Conservation (phyloP, 2,113 vertebrate species). For the Naja naja region DNA sequence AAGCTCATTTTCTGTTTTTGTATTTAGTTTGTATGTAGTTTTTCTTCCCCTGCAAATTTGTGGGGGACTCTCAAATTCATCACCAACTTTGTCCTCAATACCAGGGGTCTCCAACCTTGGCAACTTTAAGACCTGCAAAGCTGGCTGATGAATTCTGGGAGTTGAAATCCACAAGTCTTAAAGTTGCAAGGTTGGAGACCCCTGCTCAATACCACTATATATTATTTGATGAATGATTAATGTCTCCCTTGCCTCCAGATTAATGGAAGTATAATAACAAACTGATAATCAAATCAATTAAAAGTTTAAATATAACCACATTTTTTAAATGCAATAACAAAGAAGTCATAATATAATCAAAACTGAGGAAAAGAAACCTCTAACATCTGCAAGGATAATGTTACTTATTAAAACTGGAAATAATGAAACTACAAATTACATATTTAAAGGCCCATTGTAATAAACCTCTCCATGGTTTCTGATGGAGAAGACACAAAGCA, state of each 20-base stretch:
- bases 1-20: not conserved
- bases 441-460: not conserved
- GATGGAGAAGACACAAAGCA: not conserved
- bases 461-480: not conserved
- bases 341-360: not conserved
- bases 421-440: not conserved
- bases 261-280: not conserved
- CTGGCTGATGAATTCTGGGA: too few relatives aligned
- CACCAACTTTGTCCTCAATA: not conserved
- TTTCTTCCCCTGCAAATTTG: not conserved
- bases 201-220: not conserved
- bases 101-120: not conserved
- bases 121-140: too few relatives aligned
- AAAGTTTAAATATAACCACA: not conserved
- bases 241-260: not conserved
- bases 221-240: not conserved
- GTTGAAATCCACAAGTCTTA: too few relatives aligned
- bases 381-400: not conserved
- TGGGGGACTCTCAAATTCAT: not conserved
- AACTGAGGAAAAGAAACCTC: not conserved
- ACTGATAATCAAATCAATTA: not conserved
- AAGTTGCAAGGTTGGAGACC: too few relatives aligned
- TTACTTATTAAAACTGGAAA: not conserved
- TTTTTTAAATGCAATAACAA: not conserved
- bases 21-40: not conserved